phyloP scores from a whole-genome alignment of 2,888 invertebrate species.

The Ganaspis brasiliensis region DNA sequence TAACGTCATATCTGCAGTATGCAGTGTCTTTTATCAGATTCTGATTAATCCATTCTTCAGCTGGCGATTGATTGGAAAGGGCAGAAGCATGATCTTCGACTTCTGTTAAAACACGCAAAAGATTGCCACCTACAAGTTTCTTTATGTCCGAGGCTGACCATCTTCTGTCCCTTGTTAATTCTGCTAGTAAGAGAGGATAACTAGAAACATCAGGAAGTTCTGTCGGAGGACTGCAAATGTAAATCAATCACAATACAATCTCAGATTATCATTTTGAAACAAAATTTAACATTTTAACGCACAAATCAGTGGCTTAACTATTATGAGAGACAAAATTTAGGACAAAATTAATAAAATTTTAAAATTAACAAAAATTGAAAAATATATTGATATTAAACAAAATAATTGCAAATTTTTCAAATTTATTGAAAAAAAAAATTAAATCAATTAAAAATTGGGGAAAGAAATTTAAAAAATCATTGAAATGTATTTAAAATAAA shows the following conservation, averaged over 20 bases:
- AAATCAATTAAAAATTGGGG: too few species aligned
- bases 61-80: conserved; percentile 80
- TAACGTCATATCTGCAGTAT: conserved; percentile 81
- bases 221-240: conserved; percentile 79
- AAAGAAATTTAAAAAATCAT: too few species aligned
- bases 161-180: conserved; percentile 83
- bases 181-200: conserved; percentile 84
- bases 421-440: too few species aligned
- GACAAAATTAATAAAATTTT: too few species aligned
- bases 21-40: conserved; percentile 82
- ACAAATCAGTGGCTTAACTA: too few species aligned
- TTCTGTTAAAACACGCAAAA: conserved; percentile 83
- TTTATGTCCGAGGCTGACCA: conserved; percentile 84
- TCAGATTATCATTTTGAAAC: conserved; percentile 10
- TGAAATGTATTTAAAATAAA: too few species aligned
- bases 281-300: too few species aligned
- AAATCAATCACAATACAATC: neutral
- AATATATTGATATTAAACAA: too few species aligned
- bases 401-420: too few species aligned
- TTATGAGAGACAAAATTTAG: too few species aligned
- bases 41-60: conserved; percentile 83
- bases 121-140: conserved; percentile 84
- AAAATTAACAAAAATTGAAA: too few species aligned
- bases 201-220: conserved; percentile 83
- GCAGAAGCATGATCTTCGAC: conserved; percentile 79